Evolutionary conservation across 1,140 invertebrate species (phyloP).

Genomic region (Monochamus saltuarius): DNA sequence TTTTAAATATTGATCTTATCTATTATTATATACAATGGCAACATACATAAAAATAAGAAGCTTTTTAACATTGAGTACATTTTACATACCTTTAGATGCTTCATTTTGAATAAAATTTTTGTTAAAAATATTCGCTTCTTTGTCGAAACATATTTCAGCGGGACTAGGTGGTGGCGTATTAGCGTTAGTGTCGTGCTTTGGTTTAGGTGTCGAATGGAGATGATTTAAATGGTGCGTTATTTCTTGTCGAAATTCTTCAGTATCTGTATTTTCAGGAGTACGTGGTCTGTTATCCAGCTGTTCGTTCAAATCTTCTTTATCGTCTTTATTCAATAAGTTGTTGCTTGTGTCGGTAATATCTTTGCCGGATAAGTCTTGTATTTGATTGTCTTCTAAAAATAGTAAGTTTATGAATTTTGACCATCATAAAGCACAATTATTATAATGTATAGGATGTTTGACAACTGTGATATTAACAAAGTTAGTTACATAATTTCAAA

Average conservation of each 20-base stretch:
- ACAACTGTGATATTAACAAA: too few relatives aligned
- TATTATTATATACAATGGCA: constrained; percentile 6
- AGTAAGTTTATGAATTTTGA: background rate
- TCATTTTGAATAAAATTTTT: constrained; percentile 23
- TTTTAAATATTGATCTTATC: constrained; percentile 13
- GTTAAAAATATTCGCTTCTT: constrained; percentile 21
- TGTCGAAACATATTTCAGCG: constrained; percentile 33
- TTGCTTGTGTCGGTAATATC: constrained; percentile 42
- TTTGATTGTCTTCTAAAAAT: constrained; percentile 1
- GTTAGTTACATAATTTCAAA: too few relatives aligned
- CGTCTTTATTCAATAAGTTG: constrained; percentile 39
- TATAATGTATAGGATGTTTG: too few relatives aligned
- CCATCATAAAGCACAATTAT: too few relatives aligned
- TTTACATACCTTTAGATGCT: constrained; percentile 15
- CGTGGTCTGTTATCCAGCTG: constrained; percentile 16
- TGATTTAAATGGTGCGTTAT: constrained; percentile 45
- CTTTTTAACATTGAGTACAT: background rate
- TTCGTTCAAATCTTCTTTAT: constrained; percentile 29
- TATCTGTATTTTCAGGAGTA: constrained; percentile 21
- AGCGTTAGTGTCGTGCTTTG: constrained; percentile 26
- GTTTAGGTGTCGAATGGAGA: constrained; percentile 22
- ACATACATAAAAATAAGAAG: constrained; percentile 1
- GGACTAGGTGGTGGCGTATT: constrained; percentile 48
- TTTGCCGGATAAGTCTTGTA: constrained; percentile 39
- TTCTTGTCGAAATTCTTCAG: constrained; percentile 44